Base-by-base conservation (phyloP, 2,888 invertebrate genomes). In the Lypha dubia region DNA sequence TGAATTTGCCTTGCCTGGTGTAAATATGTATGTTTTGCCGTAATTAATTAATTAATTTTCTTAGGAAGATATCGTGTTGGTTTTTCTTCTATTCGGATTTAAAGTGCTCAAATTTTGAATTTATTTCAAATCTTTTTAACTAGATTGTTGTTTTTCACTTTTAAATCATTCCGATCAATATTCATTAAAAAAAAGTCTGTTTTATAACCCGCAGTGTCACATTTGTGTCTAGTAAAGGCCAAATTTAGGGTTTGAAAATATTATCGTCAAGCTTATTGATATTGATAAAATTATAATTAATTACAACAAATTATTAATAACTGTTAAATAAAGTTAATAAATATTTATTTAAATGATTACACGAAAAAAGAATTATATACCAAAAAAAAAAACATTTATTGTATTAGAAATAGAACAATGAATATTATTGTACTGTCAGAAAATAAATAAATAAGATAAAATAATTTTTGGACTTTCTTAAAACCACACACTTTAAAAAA, bases 271-370 rank as follows among this genome's bases (percentile, higher is more conserved):
- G 71, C 56, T 83, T 75, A 75, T 79, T 79, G 70, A 67, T n/a
- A n/a, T 53, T 67, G 71, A 84, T 80, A 84, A 83, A 49, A 35
- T 76, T 60, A 76, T 79, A 79, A 84, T 76, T 76, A 79, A 84
- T 84, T 79, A 73, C 38, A 73, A 28, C 41, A 15, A 60, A 51
- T 73, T 56, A 70, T 79, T 62, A 63, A 62, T 62, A 70, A 53
- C 5, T 44, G 35, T 41, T 32, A 58, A 41, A 70, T 8, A 49
- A 49, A 60, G 13, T 22, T n/a, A 17, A 32, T 13, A 62, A 44
- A 53, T 53, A 63, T 63, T 49, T 68, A 8, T 56, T 76, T 76
- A 35, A 65, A 46, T 67, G 24, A 32, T 58, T 58, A 46, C 22
- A 46, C n/a, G 17, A 56, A 35, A 22, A 44, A 22, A n/a, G n/a